Conservation (phyloP, 2,797 vertebrate genomes). For the Chaetodon trifasciatus region DNA sequence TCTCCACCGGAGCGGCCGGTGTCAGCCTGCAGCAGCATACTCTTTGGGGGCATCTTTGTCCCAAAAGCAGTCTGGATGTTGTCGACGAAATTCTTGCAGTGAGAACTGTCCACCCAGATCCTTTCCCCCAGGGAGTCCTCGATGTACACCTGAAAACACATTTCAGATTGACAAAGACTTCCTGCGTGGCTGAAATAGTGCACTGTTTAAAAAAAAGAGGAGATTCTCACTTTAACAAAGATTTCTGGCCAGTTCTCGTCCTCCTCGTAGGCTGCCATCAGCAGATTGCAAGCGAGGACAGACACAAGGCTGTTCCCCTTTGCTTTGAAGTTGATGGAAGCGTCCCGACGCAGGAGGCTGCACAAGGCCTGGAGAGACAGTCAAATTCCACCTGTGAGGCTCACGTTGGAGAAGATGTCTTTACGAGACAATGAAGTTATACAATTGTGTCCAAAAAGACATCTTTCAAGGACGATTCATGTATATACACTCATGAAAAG, state of each 20-base stretch:
- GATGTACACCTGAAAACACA: slow-evolving; percentile 92
- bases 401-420: not conserved
- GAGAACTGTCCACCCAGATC: slow-evolving; percentile 98
- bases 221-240: slow-evolving; percentile 92
- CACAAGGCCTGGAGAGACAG: slow-evolving; percentile 89
- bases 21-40: slow-evolving; percentile 94
- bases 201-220: not conserved
- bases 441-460: no score
- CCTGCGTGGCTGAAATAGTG: not conserved
- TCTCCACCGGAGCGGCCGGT: slow-evolving; percentile 90
- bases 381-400: not conserved
- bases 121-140: slow-evolving; percentile 97
- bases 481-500: not conserved
- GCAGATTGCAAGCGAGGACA: slow-evolving; percentile 95
- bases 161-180: not conserved
- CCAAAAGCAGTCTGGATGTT: slow-evolving; percentile 98
- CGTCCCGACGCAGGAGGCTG: slow-evolving; percentile 94
- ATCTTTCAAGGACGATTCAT: not conserved
- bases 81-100: slow-evolving; percentile 97
- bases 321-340: slow-evolving; percentile 98
- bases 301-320: slow-evolving; percentile 98
- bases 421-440: not conserved
- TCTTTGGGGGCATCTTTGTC: slow-evolving; percentile 97
- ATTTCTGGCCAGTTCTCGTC: slow-evolving; percentile 99
- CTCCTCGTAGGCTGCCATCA: slow-evolving; percentile 98